Percentiles rank a stretch among this genome's conserved stretches.
Evolutionary conservation across 2,797 vertebrate genomes (phyloP).

Genomic region (Tadarida brasiliensis): DNA sequence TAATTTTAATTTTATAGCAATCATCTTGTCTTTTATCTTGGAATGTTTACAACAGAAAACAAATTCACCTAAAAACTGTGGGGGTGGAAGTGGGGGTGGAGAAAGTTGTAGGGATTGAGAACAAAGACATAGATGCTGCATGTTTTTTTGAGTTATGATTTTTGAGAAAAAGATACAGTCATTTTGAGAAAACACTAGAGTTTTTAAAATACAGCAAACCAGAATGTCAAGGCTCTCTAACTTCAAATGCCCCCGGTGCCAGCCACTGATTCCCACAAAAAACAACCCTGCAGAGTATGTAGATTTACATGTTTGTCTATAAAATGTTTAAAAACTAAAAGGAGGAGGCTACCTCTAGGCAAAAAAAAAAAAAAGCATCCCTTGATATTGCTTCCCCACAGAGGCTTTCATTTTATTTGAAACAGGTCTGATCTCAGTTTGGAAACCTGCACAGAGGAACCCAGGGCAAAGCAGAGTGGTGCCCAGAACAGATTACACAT

Average conservation of each 20-base stretch:
- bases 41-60: constrained; percentile 14
- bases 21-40: neutral
- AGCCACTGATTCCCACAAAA: neutral
- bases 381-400: constrained; percentile 12
- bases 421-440: constrained; percentile 38
- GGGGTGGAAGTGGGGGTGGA: fast-evolving
- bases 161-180: neutral
- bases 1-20: neutral
- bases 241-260: neutral
- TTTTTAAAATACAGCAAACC: neutral
- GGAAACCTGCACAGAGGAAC: neutral
- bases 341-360: neutral
- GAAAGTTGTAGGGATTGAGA: neutral
- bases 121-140: neutral
- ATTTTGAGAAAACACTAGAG: neutral
- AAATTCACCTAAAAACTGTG: neutral
- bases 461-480: neutral
- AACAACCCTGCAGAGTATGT: neutral
- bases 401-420: constrained; percentile 67
- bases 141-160: neutral
- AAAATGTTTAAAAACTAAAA: constrained; percentile 53
- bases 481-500: neutral
- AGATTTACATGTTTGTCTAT: constrained; percentile 21
- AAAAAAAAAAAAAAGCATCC: constrained; percentile 10
- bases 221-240: neutral